Conservation (phyloP, 1,140 invertebrate species). For the Drosophila saltans region DNA sequence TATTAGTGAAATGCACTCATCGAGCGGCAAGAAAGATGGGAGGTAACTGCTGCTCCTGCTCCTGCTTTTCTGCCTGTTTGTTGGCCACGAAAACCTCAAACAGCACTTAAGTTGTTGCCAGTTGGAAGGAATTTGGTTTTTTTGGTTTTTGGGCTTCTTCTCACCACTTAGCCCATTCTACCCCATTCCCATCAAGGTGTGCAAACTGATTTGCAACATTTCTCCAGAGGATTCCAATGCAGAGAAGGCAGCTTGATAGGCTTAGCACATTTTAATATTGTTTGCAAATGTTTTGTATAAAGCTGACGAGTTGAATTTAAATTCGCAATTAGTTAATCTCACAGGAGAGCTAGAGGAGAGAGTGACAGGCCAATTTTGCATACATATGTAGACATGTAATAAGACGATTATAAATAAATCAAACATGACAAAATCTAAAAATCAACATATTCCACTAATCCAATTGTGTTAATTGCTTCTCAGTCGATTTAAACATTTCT, state of each 20-base stretch:
- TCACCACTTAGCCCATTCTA: conserved; percentile 40
- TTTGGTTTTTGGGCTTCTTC: conserved; percentile 40
- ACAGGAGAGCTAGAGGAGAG: conserved; percentile 13
- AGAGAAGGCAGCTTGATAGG: conserved; percentile 37
- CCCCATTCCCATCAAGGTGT: conserved; percentile 8
- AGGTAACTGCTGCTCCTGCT: not conserved
- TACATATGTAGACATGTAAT: not conserved
- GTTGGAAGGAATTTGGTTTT: conserved; percentile 56
- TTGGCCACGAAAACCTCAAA: conserved; percentile 68
- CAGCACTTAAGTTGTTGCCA: conserved; percentile 78
- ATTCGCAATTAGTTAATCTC: conserved; percentile 35
- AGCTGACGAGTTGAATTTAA: conserved; percentile 35
- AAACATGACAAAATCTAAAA: too few species aligned
- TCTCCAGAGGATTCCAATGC: conserved; percentile 28
- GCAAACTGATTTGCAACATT: conserved; percentile 24
- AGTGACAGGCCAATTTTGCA: too few species aligned
- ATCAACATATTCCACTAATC: too few species aligned
- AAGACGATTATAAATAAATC: too few species aligned
- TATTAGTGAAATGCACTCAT: conserved; percentile 75
- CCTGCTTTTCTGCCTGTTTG: conserved; percentile 39
- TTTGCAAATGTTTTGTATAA: conserved; percentile 25
- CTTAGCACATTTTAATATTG: conserved; percentile 57
- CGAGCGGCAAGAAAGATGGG: conserved; percentile 7
- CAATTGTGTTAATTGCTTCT: too few species aligned
- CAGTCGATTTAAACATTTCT: too few species aligned